Evolutionary conservation across 2,888 invertebrate species (phyloP), one percentile per base, ranked within the genome.

Genomic region (Pristionchus entomophagus): DNA sequence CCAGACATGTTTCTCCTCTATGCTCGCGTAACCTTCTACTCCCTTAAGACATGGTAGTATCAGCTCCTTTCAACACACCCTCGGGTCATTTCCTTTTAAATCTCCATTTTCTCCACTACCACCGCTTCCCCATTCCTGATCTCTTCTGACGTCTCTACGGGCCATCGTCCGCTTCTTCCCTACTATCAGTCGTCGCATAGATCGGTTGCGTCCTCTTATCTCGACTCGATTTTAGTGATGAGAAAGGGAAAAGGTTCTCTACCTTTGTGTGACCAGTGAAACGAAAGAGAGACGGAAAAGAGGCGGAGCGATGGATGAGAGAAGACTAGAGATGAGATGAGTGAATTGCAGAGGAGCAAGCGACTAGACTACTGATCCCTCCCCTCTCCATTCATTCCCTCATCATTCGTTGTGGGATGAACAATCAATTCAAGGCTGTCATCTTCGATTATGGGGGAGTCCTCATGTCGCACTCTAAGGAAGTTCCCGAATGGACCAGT

Each of bases 21-120:
- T 89, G 51, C 32, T 85, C 4, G 78, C 88, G 12, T 78, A 69
- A 14, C 87, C 88, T 4, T 88, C 84, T 0, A 81, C 88, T 26
- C 85, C 87, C 8, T 90, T 88, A 85, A 86, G n/a, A 26, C 87
- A 89, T 22, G 90, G 89, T 69, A 88, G 89, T 56, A 87, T 90
- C 45, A 88, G 89, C 85, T 85, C 88, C 0, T 90, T 90, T 78
- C 87, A 87, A 10, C 88, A 88, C 38, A 53, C 73, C 35, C 53
- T 38, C 10, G 17, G 29, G 45, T 19, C 56, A 56, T 56, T 51
- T 81, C 29, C 73, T 6, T 65, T 41, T 65, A 32, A n/a, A 26
- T 84, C 84, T 69, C 12, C 35, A 49, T n/a, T 51, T 2, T 26
- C 80, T 51, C 29, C 29, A n/a, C n/a, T n/a, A n/a, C n/a, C n/a